Base-by-base conservation (phyloP, 2,888 invertebrate genomes). In the Axea sp. region DNA sequence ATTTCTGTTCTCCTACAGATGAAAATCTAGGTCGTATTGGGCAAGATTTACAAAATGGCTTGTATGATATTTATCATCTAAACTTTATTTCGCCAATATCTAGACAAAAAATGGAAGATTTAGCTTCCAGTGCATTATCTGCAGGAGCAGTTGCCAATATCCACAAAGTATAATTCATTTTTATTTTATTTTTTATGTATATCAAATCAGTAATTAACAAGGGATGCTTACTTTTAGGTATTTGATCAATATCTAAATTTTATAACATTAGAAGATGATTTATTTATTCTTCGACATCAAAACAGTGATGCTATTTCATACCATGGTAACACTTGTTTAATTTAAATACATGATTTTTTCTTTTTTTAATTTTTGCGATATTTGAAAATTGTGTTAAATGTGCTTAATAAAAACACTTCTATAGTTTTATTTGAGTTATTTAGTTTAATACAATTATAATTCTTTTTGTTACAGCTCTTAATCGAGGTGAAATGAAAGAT, bases 241-340 rank as follows among this genome's bases (percentile, higher is more conserved):
- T 98, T 93, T 89, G 99, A 99, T 88, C 99, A 99, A 88, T 99
- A 99, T 90, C 91, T 99, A 55, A 99, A 99, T 89, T 99, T 99
- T 83, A 98, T 99, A 80, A 95, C 96, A 39, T 89, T 99, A 76
- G 99, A 99, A 89, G 98, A 99, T 88, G 98, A 99, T 86, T 92
- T 99, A 87, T 99, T 99, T 88, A 92, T 96, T 55, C 89, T 98
- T 82, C 93, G 96, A 84, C 96, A 98, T 88, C 96, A 97, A 86
- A 95, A 96, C 83, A 95, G 95, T 81, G 96, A 97, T 81, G 88
- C 92, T 30, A 90, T 98, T 68, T 97, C 98, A 0, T 99, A 98
- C 88, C 98, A 98, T 89, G 93, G 95, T 94, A 19, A 19, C 3
- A 2, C 89, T 88, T 87, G 39, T 41, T 24, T 55, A 11, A 31